Percentiles rank a stretch among this genome's conserved stretches.
phyloP scores from a whole-genome alignment of 2,888 invertebrate species.

The Gymnosoma rotundatum region DNA sequence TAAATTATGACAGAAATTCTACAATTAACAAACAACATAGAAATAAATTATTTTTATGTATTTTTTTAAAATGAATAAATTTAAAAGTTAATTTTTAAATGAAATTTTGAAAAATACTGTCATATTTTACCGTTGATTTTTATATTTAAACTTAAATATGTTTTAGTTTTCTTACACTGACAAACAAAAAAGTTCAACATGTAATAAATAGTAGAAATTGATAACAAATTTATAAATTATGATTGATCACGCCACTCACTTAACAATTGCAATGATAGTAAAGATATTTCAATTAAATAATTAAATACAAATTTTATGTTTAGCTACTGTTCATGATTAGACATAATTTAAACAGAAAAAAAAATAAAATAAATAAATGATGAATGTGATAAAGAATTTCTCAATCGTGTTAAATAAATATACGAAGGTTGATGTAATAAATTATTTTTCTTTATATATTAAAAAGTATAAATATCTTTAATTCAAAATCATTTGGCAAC shows the following conservation, averaged over 20 bases:
- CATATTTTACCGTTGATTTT: neutral
- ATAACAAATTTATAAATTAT: slow-evolving; percentile 41
- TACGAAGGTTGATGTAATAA: slow-evolving; percentile 20
- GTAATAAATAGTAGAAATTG: neutral
- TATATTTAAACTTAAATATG: neutral
- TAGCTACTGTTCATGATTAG: slow-evolving; percentile 67
- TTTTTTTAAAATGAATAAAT: neutral
- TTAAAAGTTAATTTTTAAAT: neutral
- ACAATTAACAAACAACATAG: slow-evolving; percentile 31
- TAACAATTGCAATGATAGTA: neutral
- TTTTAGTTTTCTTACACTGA: neutral
- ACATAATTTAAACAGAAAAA: slow-evolving; percentile 40
- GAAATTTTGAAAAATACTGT: neutral
- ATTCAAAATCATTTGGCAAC: slow-evolving; percentile 4
- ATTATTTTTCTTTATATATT: neutral
- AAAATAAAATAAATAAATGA: neutral
- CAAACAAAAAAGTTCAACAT: neutral
- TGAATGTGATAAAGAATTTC: slow-evolving; percentile 39
- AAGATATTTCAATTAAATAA: slow-evolving; percentile 56
- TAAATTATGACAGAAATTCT: slow-evolving; percentile 22
- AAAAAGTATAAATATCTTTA: neutral
- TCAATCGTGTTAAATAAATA: slow-evolving; percentile 12
- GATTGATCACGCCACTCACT: slow-evolving; percentile 50
- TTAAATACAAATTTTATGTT: slow-evolving; percentile 40
- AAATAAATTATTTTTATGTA: slow-evolving; percentile 35